Percentiles rank a stretch among this genome's conserved stretches.
phyloP scores from a whole-genome alignment of 2,113 vertebrate genomes.

The Pseudorhombus dupliciocellatus region DNA sequence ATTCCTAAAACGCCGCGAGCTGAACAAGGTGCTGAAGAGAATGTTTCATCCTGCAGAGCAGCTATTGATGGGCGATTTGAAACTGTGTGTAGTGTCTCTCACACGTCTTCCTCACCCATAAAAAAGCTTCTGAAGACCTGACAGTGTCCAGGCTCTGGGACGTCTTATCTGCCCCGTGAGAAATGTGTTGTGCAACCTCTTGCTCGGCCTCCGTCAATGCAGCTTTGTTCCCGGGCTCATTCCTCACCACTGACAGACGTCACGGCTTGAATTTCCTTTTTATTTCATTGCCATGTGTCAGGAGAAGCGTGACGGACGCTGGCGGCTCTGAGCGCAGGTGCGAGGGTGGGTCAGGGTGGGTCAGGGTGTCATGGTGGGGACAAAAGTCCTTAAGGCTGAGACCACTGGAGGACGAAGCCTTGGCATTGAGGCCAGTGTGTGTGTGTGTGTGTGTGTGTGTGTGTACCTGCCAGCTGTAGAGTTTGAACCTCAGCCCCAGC shows the following conservation, averaged over 20 bases:
- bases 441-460: background rate
- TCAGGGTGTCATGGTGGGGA: background rate
- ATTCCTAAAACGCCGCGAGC: background rate
- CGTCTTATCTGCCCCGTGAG: conserved; percentile 35
- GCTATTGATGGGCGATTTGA: background rate
- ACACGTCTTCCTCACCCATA: too few species aligned
- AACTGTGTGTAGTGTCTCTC: background rate
- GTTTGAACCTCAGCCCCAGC: conserved; percentile 87
- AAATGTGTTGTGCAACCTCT: conserved; percentile 53
- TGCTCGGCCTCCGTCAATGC: conserved; percentile 35
- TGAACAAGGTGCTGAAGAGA: background rate
- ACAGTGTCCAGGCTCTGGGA: conserved; percentile 6
- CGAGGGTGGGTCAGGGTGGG: conserved; percentile 1
- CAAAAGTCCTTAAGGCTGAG: too few species aligned
- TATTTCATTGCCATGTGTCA: background rate
- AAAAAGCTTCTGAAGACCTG: too few species aligned
- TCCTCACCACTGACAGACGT: conserved; percentile 3
- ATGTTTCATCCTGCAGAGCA: background rate
- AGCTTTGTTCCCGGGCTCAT: conserved; percentile 52
- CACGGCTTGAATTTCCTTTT: background rate
- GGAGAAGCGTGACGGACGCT: background rate
- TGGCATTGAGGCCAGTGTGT: background rate
- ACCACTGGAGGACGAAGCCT: too few species aligned
- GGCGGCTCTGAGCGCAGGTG: background rate
- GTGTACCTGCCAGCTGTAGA: conserved; percentile 89